phyloP scores from a whole-genome alignment of 2,113 vertebrate species.

The Macrotis lagotis region DNA sequence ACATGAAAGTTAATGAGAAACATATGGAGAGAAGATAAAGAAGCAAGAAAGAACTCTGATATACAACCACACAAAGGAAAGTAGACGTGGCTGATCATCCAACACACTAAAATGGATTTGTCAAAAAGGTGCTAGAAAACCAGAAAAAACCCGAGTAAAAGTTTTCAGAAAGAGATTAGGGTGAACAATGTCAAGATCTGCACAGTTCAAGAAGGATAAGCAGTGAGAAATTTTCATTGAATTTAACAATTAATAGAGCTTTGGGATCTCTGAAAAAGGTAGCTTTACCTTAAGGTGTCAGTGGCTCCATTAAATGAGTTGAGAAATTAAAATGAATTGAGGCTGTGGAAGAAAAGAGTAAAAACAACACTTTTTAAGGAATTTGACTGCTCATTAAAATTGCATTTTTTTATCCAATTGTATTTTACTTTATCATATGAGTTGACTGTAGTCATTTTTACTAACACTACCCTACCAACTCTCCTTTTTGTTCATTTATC shows the following conservation, averaged over 20 bases:
- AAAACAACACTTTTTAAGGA: not conserved
- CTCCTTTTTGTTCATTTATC: not conserved
- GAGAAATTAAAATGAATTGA: not conserved
- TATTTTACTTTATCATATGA: not conserved
- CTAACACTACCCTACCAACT: not conserved
- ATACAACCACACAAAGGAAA: not conserved
- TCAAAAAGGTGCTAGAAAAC: not conserved
- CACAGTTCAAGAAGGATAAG: not conserved
- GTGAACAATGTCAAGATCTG: not conserved
- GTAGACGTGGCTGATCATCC: not conserved
- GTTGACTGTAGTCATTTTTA: not conserved
- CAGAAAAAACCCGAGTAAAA: not conserved
- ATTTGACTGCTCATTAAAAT: not conserved
- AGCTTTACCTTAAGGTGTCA: not conserved
- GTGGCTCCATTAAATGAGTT: not conserved
- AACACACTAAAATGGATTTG: not conserved
- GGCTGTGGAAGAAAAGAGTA: not conserved
- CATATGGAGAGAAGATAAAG: not conserved
- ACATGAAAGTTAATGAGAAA: not conserved
- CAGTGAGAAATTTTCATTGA: not conserved
- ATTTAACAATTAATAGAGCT: not conserved
- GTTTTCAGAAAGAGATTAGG: not conserved
- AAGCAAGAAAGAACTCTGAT: not conserved
- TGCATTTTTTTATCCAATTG: not conserved
- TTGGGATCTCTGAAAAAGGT: not conserved